Evolutionary conservation across 2,888 invertebrate species (phyloP), one percentile per base, ranked within the genome.

Genomic region (Erynnis tages): DNA sequence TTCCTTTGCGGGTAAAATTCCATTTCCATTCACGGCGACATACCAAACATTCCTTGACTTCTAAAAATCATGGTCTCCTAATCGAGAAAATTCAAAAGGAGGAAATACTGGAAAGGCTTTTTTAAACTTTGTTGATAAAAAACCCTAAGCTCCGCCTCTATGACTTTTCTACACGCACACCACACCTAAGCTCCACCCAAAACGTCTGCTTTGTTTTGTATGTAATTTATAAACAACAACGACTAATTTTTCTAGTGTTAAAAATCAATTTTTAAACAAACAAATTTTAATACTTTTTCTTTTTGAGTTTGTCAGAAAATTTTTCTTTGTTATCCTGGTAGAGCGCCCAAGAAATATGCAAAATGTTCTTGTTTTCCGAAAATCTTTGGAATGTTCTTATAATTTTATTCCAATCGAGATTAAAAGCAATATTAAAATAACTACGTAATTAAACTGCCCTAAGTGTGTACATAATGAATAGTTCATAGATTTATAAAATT

Each of bases 61-160:
- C 67, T 69, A 7, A 44, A 29, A 35, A 65, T 66, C 63, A 67
- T 90, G 79, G 13, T 64, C 34, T 64, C 87, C 83, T 76, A 65
- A 77, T 85, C 56, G 46, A 76, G 75, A 85, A 87, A 88, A 87
- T 90, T 90, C 86, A 89, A 86, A 82, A 68, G 68, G 73, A 73
- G 78, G 76, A 81, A 79, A 62, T 60, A 60, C 79, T 78, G 78
- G 79, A 76, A 81, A 80, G 76, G 76, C 77, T 80, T 87, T 86
- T 86, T 86, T 82, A 60, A 59, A 56, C 54, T 54, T 8, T 13
- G 23, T 16, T 40, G 35, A 30, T 54, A 53, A 56, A 61, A 61
- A 58, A 53, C 35, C 5, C 1, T 43, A 45, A 53, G 72, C 67
- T 63, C 64, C 64, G 53, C 66, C 55, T 50, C 38, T 50, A 46